Evolutionary conservation across 2,888 invertebrate genomes (phyloP), one percentile per base, ranked within the genome.

Genomic region (Alloscopus bannaensis): DNA sequence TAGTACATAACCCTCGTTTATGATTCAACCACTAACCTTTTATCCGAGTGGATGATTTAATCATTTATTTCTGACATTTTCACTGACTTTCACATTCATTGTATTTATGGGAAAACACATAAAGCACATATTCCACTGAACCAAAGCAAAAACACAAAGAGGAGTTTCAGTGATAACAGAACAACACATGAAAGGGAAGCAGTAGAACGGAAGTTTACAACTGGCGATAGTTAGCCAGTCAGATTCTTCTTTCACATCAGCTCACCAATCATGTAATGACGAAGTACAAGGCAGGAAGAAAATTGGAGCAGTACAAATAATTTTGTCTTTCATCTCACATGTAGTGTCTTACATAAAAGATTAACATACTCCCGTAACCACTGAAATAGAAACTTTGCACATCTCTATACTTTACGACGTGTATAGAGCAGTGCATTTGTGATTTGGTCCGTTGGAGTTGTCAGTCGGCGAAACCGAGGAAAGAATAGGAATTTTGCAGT

Each of bases 31-130:
- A n/a, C n/a, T n/a, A n/a, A n/a, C n/a, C n/a, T 11, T 26, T 52
- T 55, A 24, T 52, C 36, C 66, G 40, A 55, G 31, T 68, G 55
- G 52, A 55, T 68, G 40, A 66, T 55, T 6, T 6, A 40, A 40
- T 18, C 36, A 29, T 68, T 36, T 18, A 36, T 59, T 66, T 68
- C 55, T 36, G 36, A 52, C 68, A 52, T 40, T 29, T 52, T 66
- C 50, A 31, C 31, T 50, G 31, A 66, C 52, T 64, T 66, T 36
- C 13, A 13, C 26, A 20, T 31, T 31, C 24, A 65, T 60, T 11
- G 26, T 55, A 6, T 20, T 60, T 2, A 16, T 31, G n/a, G n/a
- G 60, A 36, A 31, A 18, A 36, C 36, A 26, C 18, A 60, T 22
- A 60, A 18, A 60, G 47, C 60, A 60, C 36, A 31, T 18, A 47